Evolutionary conservation across 1,140 invertebrate genomes (phyloP), one percentile per base, ranked within the genome.

Genomic region (Delia radicum): DNA sequence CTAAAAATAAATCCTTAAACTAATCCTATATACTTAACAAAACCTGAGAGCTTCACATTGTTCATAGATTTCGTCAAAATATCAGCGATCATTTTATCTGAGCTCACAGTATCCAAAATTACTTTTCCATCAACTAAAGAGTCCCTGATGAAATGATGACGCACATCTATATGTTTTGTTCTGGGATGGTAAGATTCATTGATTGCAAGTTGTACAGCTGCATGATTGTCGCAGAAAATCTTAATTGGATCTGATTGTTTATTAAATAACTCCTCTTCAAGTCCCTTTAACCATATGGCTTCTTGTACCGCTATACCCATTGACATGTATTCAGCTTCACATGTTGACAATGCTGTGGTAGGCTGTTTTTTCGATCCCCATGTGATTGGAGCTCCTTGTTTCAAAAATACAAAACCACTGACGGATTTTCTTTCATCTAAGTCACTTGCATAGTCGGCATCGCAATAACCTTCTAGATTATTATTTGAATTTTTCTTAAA

Each of bases 331-430:
- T 74, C 75, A 21, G 75, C 77, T 63, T 76, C 72, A 7, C 80
- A 82, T 8, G 80, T 81, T 4, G 85, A 87, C 15, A 87, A 37
- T 10, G 87, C 81, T 10, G 85, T 80, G 37, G 81, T 82, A 0
- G 46, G 74, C 37, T 75, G 73, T 33, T 62, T 48, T 55, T 67
- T 63, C 8, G 71, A 55, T 24, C 12, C n/a, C 61, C 71, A 76
- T 8, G 71, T 73, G 7, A 76, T 67, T 46, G 75, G 31, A n/a
- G 55, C 63, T 61, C 37, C 48, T 26, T 74, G 69, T 33, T 74
- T 31, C 62, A 76, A 28, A 76, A 78, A 76, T 24, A 74, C 27
- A 37, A 73, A 76, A 28, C 74, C 74, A 4, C 65, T 74, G 24
- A 28, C 48, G 29, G 72, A 78, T 31, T 67, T 73, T 29, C 74